A percentile compares a stretch with the other conserved stretches of the same genome.
Evolutionary conservation across 2,888 invertebrate genomes (phyloP).

Genomic region (Ophion ellenae): DNA sequence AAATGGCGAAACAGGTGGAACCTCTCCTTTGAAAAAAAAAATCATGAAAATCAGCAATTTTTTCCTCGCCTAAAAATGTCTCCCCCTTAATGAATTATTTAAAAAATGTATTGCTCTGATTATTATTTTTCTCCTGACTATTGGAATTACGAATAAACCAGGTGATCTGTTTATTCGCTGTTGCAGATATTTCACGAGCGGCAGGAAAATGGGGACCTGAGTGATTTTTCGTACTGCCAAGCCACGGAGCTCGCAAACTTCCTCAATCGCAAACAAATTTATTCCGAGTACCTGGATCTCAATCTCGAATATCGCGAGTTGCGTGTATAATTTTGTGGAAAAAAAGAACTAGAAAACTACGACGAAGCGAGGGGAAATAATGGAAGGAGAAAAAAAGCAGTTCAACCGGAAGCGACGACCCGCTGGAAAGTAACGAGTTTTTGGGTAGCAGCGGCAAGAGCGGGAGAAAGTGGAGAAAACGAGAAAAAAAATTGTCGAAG

Average conservation of each 20-base stretch:
- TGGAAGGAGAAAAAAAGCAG: slow-evolving; percentile 1
- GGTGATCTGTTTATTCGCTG: not conserved
- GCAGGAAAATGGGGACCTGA: not conserved
- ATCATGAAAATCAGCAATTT: no score
- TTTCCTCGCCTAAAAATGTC: no score
- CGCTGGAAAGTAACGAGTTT: slow-evolving; percentile 3
- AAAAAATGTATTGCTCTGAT: no score
- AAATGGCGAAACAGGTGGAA: no score
- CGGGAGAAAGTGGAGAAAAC: not conserved
- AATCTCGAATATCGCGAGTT: not conserved
- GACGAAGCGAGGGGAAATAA: not conserved
- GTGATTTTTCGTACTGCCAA: not conserved
- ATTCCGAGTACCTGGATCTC: not conserved
- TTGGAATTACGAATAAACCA: not conserved
- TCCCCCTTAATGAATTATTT: no score
- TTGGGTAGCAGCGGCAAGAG: not conserved
- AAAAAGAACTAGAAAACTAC: slow-evolving; percentile 17
- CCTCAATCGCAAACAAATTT: not conserved
- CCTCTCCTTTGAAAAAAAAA: no score
- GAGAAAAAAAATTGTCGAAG: not conserved
- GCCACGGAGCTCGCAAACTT: not conserved
- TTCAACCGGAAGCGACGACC: slow-evolving; percentile 16
- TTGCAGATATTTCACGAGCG: slow-evolving; percentile 5
- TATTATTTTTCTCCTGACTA: not conserved
- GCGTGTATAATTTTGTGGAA: not conserved